Conservation (phyloP, 2,797 vertebrate species). For the Synaphobranchus kaupii region DNA sequence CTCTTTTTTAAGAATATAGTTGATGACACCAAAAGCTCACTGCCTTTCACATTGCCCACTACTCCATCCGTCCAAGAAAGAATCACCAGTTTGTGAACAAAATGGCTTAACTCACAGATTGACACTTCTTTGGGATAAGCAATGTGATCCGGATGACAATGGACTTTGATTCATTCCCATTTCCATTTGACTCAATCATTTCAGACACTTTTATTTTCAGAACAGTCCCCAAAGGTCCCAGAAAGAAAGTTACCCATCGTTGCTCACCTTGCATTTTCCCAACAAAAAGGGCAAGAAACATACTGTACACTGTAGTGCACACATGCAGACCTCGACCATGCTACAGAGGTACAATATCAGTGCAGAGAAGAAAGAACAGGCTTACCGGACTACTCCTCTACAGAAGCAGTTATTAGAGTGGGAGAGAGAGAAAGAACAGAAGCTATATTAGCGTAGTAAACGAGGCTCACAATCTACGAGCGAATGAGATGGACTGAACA, state of each 20-base stretch:
- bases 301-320: conserved; percentile 12
- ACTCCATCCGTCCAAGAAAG: not conserved
- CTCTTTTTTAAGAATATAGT: not conserved
- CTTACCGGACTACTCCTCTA: conserved; percentile 98
- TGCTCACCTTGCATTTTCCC: not conserved
- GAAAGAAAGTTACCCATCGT: not conserved
- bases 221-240: not conserved
- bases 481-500: not conserved
- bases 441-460: not conserved
- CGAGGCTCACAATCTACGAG: not conserved
- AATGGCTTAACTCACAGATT: not conserved
- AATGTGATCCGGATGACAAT: not conserved
- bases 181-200: not conserved
- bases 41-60: not conserved
- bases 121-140: not conserved
- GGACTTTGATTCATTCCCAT: not conserved
- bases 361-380: conserved; percentile 52
- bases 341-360: conserved; percentile 22
- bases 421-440: conserved; percentile 48
- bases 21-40: not conserved
- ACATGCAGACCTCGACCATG: conserved; percentile 36
- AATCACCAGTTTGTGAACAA: not conserved
- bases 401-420: conserved; percentile 69
- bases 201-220: not conserved
- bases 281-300: conserved; percentile 18